Evolutionary conservation across 2,797 vertebrate genomes (phyloP).

Genomic region (Brachyrhaphis roseni): DNA sequence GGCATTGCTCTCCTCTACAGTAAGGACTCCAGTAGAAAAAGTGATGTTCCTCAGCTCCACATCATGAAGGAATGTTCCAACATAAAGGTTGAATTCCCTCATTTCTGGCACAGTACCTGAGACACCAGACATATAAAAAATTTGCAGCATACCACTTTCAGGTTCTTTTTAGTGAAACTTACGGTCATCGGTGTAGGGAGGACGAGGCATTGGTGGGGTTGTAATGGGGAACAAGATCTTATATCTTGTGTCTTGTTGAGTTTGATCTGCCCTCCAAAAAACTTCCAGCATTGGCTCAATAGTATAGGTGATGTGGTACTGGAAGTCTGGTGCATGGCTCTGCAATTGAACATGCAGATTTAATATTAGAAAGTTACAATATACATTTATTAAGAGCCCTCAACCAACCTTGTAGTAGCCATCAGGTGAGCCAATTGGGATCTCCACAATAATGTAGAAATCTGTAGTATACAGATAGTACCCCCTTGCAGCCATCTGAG

Average conservation of each 20-base stretch:
- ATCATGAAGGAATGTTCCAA: conserved; percentile 77
- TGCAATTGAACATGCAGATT: conserved; percentile 57
- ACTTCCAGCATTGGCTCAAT: conserved; percentile 83
- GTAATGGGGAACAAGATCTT: conserved; percentile 81
- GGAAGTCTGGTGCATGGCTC: conserved; percentile 78
- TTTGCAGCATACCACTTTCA: background rate
- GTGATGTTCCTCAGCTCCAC: conserved; percentile 79
- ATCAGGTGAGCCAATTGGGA: conserved; percentile 85
- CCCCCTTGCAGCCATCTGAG: conserved; percentile 75
- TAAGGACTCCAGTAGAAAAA: conserved; percentile 65
- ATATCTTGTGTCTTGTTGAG: conserved; percentile 72
- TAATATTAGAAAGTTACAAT: background rate
- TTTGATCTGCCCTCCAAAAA: conserved; percentile 69
- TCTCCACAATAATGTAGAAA: conserved; percentile 71
- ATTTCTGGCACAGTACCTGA: conserved; percentile 68
- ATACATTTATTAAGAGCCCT: background rate
- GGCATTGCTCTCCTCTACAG: conserved; percentile 63
- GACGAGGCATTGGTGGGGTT: conserved; percentile 70
- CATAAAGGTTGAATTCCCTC: conserved; percentile 60
- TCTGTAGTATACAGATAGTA: conserved; percentile 72
- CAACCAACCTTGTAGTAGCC: conserved; percentile 86
- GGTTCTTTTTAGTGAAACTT: background rate
- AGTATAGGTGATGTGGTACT: conserved; percentile 75
- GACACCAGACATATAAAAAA: background rate
- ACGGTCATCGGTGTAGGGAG: conserved; percentile 58